These are phyloP conservation scores for Tanytarsus gracilentus DNA, from an alignment of 2,888 invertebrate genomes.

Conservation along the genomic window DNA sequence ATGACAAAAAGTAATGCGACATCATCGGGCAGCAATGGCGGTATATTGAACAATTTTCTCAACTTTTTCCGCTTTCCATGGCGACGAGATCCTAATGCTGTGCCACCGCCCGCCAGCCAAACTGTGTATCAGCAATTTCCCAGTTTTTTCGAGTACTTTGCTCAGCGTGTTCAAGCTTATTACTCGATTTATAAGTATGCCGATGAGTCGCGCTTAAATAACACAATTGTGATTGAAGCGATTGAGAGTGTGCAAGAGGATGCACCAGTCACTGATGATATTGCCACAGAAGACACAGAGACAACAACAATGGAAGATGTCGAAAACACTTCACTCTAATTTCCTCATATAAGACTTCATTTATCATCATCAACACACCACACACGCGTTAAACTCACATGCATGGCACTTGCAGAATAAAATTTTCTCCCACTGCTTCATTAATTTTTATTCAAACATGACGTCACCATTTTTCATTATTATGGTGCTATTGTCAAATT, in stretches of 20 bases:
- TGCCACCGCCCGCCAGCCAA: not conserved
- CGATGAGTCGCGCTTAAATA: conserved; percentile 42
- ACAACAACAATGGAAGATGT: not conserved
- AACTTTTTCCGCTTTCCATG: not conserved
- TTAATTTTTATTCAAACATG: not conserved
- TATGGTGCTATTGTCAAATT: not conserved
- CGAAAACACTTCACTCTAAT: not conserved
- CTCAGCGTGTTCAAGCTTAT: conserved; percentile 59
- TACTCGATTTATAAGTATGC: conserved; percentile 58
- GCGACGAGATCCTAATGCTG: not conserved
- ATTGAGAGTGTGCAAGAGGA: not conserved
- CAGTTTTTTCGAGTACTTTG: conserved; percentile 56
- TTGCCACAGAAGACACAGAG: not conserved
- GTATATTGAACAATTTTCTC: not conserved
- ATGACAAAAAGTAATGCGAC: not conserved
- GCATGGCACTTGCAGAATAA: not conserved
- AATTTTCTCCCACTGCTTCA: not conserved
- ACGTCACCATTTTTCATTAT: not conserved
- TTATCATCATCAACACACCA: not conserved
- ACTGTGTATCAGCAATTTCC: conserved; percentile 50
- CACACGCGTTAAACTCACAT: not conserved
- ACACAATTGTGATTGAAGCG: conserved; percentile 5
- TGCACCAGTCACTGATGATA: not conserved
- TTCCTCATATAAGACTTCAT: not conserved
- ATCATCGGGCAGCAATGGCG: not conserved